phyloP scores from a whole-genome alignment of 2,797 vertebrate genomes.

The Gymnothorax javanicus region DNA sequence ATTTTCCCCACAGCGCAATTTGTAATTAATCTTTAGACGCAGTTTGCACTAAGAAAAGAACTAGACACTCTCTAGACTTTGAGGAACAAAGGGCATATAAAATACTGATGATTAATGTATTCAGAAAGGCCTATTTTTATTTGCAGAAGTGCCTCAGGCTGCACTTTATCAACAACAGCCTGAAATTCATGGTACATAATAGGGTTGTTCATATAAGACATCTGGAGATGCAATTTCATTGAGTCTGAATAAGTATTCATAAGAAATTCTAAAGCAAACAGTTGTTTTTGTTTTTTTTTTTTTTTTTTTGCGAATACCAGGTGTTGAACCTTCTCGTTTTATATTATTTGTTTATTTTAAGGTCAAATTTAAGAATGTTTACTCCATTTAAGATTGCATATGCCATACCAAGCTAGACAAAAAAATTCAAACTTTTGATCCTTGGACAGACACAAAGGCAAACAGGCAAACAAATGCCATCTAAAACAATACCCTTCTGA shows the following conservation, averaged over 20 bases:
- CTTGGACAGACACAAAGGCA: no score
- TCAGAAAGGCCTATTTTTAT: neutral
- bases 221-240: neutral
- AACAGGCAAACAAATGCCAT: no score
- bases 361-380: slow-evolving; percentile 28
- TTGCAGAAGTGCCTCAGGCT: slow-evolving; percentile 12
- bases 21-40: neutral
- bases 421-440: no score
- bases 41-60: neutral
- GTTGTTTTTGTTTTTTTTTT: slow-evolving; percentile 23
- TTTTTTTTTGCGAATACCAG: slow-evolving; percentile 37
- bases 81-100: slow-evolving; percentile 17
- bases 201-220: neutral
- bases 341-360: slow-evolving; percentile 33
- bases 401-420: no score
- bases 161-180: slow-evolving; percentile 10
- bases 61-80: slow-evolving; percentile 17
- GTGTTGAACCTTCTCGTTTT: slow-evolving; percentile 42
- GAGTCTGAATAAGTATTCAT: neutral
- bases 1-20: neutral
- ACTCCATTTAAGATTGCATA: neutral
- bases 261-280: slow-evolving; percentile 43
- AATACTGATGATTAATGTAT: slow-evolving; percentile 14
- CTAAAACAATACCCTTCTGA: no score
- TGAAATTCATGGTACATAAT: neutral